Percentiles rank a stretch among this genome's conserved stretches.
phyloP scores from a whole-genome alignment of 35 echinoderm and acorn worm genomes.

The Stichopus chloronotus region DNA sequence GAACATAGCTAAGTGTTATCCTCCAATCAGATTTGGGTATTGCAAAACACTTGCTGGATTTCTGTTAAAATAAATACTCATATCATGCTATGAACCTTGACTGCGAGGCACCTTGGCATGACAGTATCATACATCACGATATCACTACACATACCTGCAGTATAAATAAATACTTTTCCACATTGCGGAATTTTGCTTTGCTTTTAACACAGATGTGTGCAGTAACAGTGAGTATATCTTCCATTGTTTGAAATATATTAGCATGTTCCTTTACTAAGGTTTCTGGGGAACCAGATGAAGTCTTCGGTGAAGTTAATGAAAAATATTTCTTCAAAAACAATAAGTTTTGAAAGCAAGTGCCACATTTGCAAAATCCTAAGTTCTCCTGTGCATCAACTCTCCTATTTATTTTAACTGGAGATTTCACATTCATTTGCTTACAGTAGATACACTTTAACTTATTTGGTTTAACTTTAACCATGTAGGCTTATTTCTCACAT shows the following conservation, averaged over 20 bases:
- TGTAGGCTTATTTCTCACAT: neutral
- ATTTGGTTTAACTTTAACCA: neutral
- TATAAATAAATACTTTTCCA: neutral
- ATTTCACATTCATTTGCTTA: slow-evolving; percentile 7
- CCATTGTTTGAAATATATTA: slow-evolving; percentile 3
- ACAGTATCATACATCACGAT: too few species aligned
- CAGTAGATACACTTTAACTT: neutral
- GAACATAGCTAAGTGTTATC: too few species aligned
- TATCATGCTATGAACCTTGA: too few species aligned
- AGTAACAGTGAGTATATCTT: slow-evolving; percentile 16
- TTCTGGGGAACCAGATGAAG: neutral
- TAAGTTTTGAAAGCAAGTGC: neutral
- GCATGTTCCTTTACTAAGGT: neutral
- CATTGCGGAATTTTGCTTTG: neutral
- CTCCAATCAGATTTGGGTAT: too few species aligned
- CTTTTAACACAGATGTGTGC: neutral
- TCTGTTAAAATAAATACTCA: too few species aligned
- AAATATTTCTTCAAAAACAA: slow-evolving; percentile 24
- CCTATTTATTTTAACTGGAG: slow-evolving; percentile 6
- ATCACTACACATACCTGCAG: too few species aligned
- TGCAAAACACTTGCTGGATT: too few species aligned
- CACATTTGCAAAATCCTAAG: slow-evolving; percentile 4
- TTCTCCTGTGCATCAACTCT: neutral
- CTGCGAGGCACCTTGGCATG: too few species aligned
- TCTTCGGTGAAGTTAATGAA: neutral